Conservation (phyloP, 35 echinoderm and acorn worm species). For the Patiria miniata region DNA sequence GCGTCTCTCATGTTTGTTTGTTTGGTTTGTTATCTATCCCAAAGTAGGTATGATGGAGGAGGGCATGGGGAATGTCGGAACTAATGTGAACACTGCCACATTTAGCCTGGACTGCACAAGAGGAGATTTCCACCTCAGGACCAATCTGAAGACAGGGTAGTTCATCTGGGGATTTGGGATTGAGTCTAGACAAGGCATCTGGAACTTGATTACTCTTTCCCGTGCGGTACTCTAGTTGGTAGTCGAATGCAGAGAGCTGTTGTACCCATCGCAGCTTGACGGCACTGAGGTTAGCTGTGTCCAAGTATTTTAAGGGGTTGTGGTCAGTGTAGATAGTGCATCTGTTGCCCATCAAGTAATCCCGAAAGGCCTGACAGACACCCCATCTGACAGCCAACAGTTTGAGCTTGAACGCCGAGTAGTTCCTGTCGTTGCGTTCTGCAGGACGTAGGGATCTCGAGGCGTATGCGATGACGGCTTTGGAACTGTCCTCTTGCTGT, state of each 20-base stretch:
- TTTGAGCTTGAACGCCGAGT: constrained; percentile 44
- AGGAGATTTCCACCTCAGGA: background rate
- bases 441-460: constrained; percentile 37
- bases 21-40: background rate
- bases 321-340: constrained; percentile 68
- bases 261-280: constrained; percentile 56
- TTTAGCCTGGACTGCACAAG: background rate
- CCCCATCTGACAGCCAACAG: constrained; percentile 61
- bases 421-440: constrained; percentile 68
- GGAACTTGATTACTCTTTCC: constrained; percentile 52
- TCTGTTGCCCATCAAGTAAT: constrained; percentile 41
- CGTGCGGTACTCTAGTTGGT: constrained; percentile 59
- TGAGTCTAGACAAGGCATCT: constrained; percentile 43
- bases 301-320: constrained; percentile 70
- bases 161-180: constrained; percentile 19
- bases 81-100: background rate
- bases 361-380: constrained; percentile 69
- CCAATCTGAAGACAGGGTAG: background rate
- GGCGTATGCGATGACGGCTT: constrained; percentile 69
- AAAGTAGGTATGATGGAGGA: background rate
- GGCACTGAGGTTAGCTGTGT: constrained; percentile 67
- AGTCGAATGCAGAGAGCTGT: constrained; percentile 61
- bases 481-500: constrained; percentile 26
- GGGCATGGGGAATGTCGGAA: background rate
- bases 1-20: no score